Evolutionary conservation across 2,113 vertebrate species (phyloP).

Genomic region (Otus sunia): DNA sequence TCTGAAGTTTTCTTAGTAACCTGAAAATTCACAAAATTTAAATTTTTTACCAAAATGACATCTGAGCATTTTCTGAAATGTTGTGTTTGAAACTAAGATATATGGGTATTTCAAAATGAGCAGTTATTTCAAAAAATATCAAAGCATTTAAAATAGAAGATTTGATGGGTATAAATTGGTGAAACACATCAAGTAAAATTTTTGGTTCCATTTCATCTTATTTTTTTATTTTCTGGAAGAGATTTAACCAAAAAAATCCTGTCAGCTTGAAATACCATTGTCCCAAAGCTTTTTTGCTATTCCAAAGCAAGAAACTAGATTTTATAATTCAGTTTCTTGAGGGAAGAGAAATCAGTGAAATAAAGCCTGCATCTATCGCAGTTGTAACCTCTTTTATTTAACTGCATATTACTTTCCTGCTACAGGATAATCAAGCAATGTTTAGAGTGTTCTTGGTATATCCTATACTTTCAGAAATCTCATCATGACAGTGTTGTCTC

Average conservation of each 20-base stretch:
- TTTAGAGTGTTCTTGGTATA: neutral
- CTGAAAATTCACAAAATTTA: neutral
- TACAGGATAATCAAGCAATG: accelerated
- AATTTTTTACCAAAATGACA: neutral
- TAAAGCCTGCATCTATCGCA: neutral
- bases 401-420: neutral
- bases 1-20: neutral
- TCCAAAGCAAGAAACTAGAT: neutral
- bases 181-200: neutral
- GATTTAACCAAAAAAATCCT: neutral
- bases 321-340: neutral
- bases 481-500: neutral
- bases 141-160: neutral
- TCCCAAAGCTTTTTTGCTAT: neutral
- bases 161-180: neutral
- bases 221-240: neutral
- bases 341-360: neutral
- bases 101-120: neutral
- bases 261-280: neutral
- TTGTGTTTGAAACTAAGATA: neutral
- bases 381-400: neutral
- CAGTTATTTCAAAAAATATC: neutral
- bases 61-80: neutral
- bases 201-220: neutral
- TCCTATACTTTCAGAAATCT: neutral